Evolutionary conservation across 1,140 invertebrate genomes (phyloP), one percentile per base, ranked within the genome.

Genomic region (Diorhabda elongata): DNA sequence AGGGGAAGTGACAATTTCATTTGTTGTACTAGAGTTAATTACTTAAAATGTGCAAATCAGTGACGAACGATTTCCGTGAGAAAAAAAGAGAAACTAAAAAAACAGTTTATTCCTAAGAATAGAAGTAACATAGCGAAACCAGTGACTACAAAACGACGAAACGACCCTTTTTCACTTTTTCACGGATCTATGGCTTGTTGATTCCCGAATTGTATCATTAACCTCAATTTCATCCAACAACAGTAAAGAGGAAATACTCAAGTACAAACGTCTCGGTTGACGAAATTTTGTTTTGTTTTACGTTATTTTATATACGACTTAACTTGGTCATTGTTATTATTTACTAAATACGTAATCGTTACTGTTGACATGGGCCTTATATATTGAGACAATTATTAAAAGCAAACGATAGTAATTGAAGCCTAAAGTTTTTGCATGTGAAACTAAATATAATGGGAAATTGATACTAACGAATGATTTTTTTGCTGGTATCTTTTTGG

Each of bases 261-360:
- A 52, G 47, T 52, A 52, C 47, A n/a, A n/a, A 52, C 47, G 47
- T 52, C 47, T 52, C 47, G 47, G 47, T 52, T 52, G 47, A 52
- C 47, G n/a, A 52, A 52, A 52, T 52, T 52, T 52, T 52, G n/a
- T 52, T 52, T 52, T 52, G 47, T 52, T 52, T 52, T 52, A 52
- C 47, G 47, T 26, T 52, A n/a, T 52, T 52, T 52, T 52, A 52
- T 6, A 52, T n/a, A 52, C 47, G n/a, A 52, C 47, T n/a, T 52
- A 26, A 26, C 26, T 26, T 26, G 26, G 26, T 26, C 26, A 26
- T 26, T 26, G 26, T 26, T 26, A 26, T 26, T 26, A 26, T 26
- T 26, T 26, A 26, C 26, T 26, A 26, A 26, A 26, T 26, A 26
- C 26, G 26, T 26, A 26, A 26, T 26, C 26, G 1, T 26, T 26